These are phyloP conservation scores for Spodoptera littoralis DNA, from an alignment of 2,888 invertebrate species.

Conservation along the genomic window DNA sequence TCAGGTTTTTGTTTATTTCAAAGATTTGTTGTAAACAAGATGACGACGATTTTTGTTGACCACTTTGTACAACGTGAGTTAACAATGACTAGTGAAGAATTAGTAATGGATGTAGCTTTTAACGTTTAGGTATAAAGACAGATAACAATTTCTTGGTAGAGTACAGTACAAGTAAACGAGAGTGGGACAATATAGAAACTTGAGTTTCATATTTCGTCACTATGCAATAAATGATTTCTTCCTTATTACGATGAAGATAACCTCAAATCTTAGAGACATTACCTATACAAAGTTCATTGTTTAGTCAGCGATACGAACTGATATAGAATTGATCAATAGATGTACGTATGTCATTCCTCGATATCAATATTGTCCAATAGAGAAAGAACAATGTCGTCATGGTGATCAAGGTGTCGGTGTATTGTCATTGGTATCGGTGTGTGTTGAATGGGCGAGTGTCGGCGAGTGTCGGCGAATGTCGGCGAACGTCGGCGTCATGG, in stretches of 20 bases:
- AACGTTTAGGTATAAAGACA: too few species aligned
- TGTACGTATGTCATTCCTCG: conserved; percentile 45
- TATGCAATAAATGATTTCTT: too few species aligned
- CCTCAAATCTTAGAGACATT: too few species aligned
- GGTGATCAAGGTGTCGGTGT: conserved; percentile 62
- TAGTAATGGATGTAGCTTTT: too few species aligned
- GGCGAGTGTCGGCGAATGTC: conserved; percentile 55
- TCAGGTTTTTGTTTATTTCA: conserved; percentile 16
- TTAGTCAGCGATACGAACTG: neutral
- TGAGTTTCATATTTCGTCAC: too few species aligned
- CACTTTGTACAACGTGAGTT: too few species aligned
- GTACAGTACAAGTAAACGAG: too few species aligned
- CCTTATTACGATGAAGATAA: too few species aligned
- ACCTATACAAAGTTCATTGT: conserved; percentile 12
- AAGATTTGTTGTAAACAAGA: neutral
- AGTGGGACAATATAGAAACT: too few species aligned
- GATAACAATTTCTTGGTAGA: too few species aligned
- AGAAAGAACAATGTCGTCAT: conserved; percentile 73
- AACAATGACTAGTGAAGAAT: too few species aligned
- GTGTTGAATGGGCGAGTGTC: conserved; percentile 38
- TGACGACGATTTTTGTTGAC: too few species aligned
- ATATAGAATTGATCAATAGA: conserved; percentile 32
- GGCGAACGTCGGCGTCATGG: conserved; percentile 55
- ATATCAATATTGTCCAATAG: conserved; percentile 62
- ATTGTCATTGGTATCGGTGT: conserved; percentile 51